Percentiles rank a stretch among this genome's conserved stretches.
Evolutionary conservation across 2,113 vertebrate genomes (phyloP).

Genomic region (Centrocercus urophasianus): DNA sequence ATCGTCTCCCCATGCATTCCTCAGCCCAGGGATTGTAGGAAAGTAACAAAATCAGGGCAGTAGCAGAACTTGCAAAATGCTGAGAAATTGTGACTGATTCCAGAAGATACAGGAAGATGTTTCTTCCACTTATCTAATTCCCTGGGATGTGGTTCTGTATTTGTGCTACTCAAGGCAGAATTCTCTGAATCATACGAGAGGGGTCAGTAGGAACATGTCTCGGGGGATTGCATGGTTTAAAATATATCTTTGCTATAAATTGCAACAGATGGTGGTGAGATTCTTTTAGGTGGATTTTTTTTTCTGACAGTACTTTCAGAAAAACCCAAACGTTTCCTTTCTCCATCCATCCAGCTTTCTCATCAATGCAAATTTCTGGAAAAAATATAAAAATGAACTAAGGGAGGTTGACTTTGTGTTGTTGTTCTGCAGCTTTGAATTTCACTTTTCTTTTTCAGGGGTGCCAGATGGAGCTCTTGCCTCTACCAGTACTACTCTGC

Average conservation of each 20-base stretch:
- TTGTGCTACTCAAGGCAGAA: not conserved
- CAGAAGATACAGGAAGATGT: not conserved
- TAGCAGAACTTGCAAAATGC: not conserved
- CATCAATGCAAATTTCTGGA: not conserved
- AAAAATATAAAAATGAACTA: not conserved
- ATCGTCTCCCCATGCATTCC: fast-evolving
- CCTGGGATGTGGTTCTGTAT: not conserved
- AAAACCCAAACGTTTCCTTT: not conserved
- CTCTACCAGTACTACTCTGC: not conserved
- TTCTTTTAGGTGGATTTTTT: not conserved
- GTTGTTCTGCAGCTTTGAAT: not conserved
- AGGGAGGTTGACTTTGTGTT: not conserved
- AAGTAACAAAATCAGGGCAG: not conserved
- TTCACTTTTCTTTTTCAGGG: not conserved
- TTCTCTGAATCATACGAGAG: not conserved
- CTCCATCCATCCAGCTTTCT: not conserved
- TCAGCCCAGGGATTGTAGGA: not conserved
- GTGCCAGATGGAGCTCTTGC: not conserved
- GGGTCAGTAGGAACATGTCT: not conserved
- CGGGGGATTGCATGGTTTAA: not conserved
- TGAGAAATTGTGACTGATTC: not conserved
- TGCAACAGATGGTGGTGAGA: not conserved
- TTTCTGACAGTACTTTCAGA: not conserved
- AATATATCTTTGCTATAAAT: not conserved
- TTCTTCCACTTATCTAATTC: not conserved